These are phyloP conservation scores for Battus philenor DNA, from an alignment of 1,140 invertebrate genomes.

Conservation along the genomic window DNA sequence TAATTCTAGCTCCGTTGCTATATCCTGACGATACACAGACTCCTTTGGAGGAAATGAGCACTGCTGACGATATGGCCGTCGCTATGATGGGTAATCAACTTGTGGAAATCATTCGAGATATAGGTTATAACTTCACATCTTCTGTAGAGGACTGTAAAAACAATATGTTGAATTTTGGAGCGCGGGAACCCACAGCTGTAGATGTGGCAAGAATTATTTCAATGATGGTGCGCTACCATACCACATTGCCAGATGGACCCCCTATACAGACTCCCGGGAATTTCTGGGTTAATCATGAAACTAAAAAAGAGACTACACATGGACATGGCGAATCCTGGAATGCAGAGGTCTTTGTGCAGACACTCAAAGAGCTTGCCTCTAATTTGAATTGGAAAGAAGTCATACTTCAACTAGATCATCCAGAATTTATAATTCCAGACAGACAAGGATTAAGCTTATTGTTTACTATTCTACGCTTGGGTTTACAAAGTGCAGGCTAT, in stretches of 20 bases:
- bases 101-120: slow-evolving; percentile 91
- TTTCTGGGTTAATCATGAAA: slow-evolving; percentile 76
- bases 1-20: slow-evolving; percentile 90
- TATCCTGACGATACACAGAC: slow-evolving; percentile 88
- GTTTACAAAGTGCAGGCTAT: slow-evolving; percentile 85
- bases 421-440: slow-evolving; percentile 92
- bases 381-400: slow-evolving; percentile 95
- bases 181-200: slow-evolving; percentile 85
- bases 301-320: slow-evolving; percentile 66
- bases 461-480: slow-evolving; percentile 86
- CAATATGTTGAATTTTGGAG: slow-evolving; percentile 85
- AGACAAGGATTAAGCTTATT: slow-evolving; percentile 88
- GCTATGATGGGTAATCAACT: slow-evolving; percentile 84
- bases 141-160: slow-evolving; percentile 93
- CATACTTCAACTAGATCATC: slow-evolving; percentile 91
- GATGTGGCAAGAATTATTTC: slow-evolving; percentile 89
- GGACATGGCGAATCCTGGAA: slow-evolving; percentile 85
- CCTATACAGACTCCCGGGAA: slow-evolving; percentile 80
- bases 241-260: slow-evolving; percentile 81
- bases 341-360: slow-evolving; percentile 93
- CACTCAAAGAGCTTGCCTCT: slow-evolving; percentile 91
- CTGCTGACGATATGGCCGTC: slow-evolving; percentile 73
- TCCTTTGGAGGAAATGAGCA: slow-evolving; percentile 77
- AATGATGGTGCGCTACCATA: slow-evolving; percentile 91
- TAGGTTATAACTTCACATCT: slow-evolving; percentile 91